Conservation (phyloP, 2,113 vertebrate species). For the Sylvia atricapilla region DNA sequence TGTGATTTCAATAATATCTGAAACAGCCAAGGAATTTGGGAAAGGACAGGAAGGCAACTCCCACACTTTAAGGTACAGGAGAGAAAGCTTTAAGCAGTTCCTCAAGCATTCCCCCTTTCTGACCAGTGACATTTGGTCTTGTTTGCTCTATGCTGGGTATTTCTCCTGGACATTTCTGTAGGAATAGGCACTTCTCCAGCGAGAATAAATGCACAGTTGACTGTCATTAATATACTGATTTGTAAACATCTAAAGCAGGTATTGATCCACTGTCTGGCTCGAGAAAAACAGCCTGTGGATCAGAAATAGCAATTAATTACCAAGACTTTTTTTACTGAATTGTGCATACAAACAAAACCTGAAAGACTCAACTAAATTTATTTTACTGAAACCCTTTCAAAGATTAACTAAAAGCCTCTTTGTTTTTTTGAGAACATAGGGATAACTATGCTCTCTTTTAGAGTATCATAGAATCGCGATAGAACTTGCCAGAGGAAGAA, state of each 20-base stretch:
- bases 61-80: not conserved
- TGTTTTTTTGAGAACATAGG: not conserved
- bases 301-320: not conserved
- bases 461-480: not conserved
- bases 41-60: not conserved
- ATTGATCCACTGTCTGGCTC: not conserved
- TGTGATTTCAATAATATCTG: not conserved
- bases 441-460: not conserved
- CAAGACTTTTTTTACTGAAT: not conserved
- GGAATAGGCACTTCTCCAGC: not conserved
- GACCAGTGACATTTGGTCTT: not conserved
- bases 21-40: not conserved
- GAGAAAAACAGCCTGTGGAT: not conserved
- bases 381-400: not conserved
- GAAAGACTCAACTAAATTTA: not conserved
- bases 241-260: not conserved
- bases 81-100: not conserved
- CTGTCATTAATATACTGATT: not conserved
- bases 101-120: not conserved
- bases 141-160: not conserved
- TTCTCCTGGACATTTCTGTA: not conserved
- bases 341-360: not conserved
- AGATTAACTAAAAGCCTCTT: not conserved
- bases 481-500: not conserved
- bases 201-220: not conserved